Base-by-base conservation (phyloP, 2,797 vertebrate genomes). In the Lepus oiostolus region DNA sequence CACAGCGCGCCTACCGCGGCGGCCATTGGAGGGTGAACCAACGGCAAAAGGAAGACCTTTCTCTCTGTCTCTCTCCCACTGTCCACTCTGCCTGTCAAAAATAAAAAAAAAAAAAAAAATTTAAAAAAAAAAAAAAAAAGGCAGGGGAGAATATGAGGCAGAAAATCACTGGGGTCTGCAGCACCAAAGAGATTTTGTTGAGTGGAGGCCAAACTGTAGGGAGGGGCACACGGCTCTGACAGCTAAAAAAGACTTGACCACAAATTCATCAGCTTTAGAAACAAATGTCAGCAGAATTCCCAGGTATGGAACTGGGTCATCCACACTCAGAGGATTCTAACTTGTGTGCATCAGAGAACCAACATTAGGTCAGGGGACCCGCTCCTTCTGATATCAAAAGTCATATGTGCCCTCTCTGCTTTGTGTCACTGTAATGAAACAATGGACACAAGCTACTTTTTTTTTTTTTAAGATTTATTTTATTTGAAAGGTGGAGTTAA, bases 251-350 rank as follows among this genome's bases (percentile, higher is more conserved):
- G 65, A 83, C 72, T 83, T 80, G 88, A 68, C 24, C 62, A 84
- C 3, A 5, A 63, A 84, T 86, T 79, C 58, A 87, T 83, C 35
- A 67, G 70, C 47, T 62, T 83, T 67, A 83, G 76, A 96, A 90
- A 77, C 65, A 88, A 79, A 93, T 77, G 67, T 60, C 87, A 83
- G 87, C 71, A 72, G 60, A 92, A 87, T 22, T 70, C 75, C 70
- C 71, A 42, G 47, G 63, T 32, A 76, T 60, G 28, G 35, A 70
- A 75, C 32, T 47, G 70, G 35, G 92, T 82, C 70, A 94, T 11
- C 58, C 50, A 76, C 52, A 60, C 38, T 35, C 58, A 83, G 47
- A 90, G 32, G 21, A 84, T 79, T 88, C 70, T 76, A 85, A 63
- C 32, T 22, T 63, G 42, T 80, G 19, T 60, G 80, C 32, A 38